phyloP scores from a whole-genome alignment of 2,888 invertebrate species.

The Noctua janthina region DNA sequence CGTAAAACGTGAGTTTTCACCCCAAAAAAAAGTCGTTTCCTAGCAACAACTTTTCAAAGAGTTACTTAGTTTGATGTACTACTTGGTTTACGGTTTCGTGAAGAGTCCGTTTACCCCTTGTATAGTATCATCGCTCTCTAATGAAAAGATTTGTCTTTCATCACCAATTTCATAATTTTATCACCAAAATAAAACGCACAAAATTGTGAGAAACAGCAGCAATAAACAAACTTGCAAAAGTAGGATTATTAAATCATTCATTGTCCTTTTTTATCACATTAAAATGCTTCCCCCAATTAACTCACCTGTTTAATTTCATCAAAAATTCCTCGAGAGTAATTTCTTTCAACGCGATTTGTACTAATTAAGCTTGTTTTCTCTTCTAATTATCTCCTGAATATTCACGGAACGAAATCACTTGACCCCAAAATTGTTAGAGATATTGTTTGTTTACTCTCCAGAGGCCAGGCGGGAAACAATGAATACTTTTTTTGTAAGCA shows the following conservation, averaged over 20 bases:
- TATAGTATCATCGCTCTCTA: background rate
- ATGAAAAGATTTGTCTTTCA: background rate
- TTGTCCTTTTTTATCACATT: conserved; percentile 34
- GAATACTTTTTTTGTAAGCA: conserved; percentile 82
- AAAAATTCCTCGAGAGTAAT: conserved; percentile 58
- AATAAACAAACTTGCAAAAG: conserved; percentile 3
- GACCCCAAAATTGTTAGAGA: conserved; percentile 85
- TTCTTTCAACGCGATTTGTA: conserved; percentile 70
- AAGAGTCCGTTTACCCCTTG: too few relatives aligned
- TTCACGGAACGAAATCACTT: conserved; percentile 79
- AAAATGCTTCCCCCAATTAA: conserved; percentile 27
- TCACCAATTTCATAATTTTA: background rate
- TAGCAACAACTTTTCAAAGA: too few relatives aligned
- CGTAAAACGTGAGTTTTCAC: too few relatives aligned
- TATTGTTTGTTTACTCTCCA: conserved; percentile 83
- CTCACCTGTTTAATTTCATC: conserved; percentile 45
- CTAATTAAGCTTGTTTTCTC: conserved; percentile 79
- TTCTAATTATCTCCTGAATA: conserved; percentile 81
- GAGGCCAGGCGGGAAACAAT: conserved; percentile 80
- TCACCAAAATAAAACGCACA: background rate
- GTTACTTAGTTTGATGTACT: too few relatives aligned
- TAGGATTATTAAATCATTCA: conserved; percentile 16
- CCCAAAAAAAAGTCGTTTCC: too few relatives aligned
- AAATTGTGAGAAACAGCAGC: background rate
- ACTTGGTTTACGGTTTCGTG: too few relatives aligned